Conservation (phyloP, 2,888 invertebrate genomes). For the Lycaena phlaeas region DNA sequence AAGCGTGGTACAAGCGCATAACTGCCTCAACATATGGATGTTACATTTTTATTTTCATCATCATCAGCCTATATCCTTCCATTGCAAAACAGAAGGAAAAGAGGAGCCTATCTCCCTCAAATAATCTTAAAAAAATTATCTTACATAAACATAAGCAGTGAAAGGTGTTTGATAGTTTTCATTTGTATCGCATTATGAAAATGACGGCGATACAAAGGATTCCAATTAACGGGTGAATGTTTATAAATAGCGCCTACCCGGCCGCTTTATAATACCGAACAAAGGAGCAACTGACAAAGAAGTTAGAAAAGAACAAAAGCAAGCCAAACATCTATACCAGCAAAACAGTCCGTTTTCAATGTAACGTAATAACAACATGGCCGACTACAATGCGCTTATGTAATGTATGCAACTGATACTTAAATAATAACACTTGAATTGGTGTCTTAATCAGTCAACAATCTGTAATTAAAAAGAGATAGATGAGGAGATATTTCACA, state of each 20-base stretch:
- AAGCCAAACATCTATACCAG: conserved; percentile 49
- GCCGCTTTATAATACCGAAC: conserved; percentile 46
- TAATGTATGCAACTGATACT: conserved; percentile 29
- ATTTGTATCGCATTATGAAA: conserved; percentile 29
- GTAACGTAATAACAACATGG: conserved; percentile 52
- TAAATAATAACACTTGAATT: conserved; percentile 4
- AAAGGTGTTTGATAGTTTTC: conserved; percentile 25
- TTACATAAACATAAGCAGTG: conserved; percentile 26
- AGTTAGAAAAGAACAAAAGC: conserved; percentile 60
- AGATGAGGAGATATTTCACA: conserved; percentile 25
- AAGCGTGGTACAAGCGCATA: too few relatives aligned
- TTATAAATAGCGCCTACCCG: conserved; percentile 49
- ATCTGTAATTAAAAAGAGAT: conserved; percentile 31
- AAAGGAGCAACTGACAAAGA: conserved; percentile 62
- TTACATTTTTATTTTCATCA: too few relatives aligned
- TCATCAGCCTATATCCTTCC: too few relatives aligned
- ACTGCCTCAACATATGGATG: too few relatives aligned
- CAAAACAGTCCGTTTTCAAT: conserved; percentile 50
- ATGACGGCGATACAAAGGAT: conserved; percentile 33
- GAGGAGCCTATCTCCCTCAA: too few relatives aligned
- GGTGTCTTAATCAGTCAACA: conserved; percentile 17
- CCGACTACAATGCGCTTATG: conserved; percentile 34
- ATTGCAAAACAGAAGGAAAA: too few relatives aligned
- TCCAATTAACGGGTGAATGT: conserved; percentile 43
- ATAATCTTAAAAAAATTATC: too few relatives aligned